A percentile compares a stretch with the other conserved stretches of the same genome.
Evolutionary conservation across 2,113 vertebrate genomes (phyloP).

Genomic region (Bombycilla garrulus): DNA sequence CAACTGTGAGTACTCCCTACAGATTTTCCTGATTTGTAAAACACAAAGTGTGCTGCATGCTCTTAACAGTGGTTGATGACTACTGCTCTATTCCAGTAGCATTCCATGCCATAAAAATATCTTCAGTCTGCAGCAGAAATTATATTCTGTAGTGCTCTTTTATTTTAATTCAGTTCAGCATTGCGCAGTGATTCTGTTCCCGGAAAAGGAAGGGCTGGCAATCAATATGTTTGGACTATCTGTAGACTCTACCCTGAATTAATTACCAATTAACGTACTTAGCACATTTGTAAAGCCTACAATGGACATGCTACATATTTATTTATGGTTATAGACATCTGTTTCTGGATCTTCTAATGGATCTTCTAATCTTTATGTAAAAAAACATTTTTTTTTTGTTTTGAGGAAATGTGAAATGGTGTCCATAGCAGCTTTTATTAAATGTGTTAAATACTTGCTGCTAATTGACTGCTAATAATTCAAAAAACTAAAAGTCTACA

Average conservation of each 20-base stretch:
- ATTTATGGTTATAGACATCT: neutral
- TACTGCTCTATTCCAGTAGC: neutral
- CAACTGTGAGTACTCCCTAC: neutral
- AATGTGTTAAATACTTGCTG: neutral
- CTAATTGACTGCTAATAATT: neutral
- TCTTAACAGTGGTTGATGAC: neutral
- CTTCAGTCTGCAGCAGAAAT: conserved; percentile 10
- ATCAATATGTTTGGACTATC: conserved; percentile 52
- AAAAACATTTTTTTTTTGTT: neutral
- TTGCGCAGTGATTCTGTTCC: conserved; percentile 10
- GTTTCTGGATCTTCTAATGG: neutral
- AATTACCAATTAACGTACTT: conserved; percentile 53
- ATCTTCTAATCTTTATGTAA: neutral
- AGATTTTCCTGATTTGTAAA: neutral
- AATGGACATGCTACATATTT: conserved; percentile 11
- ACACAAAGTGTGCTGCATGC: neutral
- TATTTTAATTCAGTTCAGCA: conserved; percentile 16
- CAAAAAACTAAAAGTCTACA: neutral
- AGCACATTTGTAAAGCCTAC: conserved; percentile 37
- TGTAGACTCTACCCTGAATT: conserved; percentile 27
- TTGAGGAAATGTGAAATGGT: neutral
- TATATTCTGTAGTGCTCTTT: neutral
- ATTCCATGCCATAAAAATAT: neutral
- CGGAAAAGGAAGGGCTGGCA: conserved; percentile 19
- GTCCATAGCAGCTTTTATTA: neutral